phyloP scores from a whole-genome alignment of 2,888 invertebrate genomes.

The Rhyacophila evoluta region DNA sequence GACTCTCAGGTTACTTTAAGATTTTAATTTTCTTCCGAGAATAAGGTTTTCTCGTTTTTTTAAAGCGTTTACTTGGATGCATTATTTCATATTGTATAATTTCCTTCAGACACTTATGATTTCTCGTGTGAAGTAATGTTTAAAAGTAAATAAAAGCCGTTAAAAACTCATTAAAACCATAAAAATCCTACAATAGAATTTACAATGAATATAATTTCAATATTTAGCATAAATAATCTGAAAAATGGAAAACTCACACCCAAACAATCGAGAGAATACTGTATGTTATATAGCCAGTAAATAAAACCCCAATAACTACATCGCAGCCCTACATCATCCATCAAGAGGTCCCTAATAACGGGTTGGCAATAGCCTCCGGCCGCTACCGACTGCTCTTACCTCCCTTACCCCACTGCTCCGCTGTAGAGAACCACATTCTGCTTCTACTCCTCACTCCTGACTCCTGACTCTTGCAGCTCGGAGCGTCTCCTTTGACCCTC shows the following conservation, averaged over 20 bases:
- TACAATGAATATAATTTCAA: no score
- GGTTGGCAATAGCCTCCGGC: conserved; percentile 18
- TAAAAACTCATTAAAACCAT: no score
- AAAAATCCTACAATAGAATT: neutral
- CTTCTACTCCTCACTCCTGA: conserved; percentile 9
- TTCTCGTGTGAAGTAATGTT: no score
- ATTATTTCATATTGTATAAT: no score
- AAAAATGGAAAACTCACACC: no score
- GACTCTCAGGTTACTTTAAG: no score
- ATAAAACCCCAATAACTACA: neutral
- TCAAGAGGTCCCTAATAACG: conserved; percentile 21
- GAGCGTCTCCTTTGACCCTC: conserved; percentile 9
- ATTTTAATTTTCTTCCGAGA: no score
- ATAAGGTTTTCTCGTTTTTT: no score
- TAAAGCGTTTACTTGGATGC: no score
- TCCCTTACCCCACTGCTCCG: neutral
- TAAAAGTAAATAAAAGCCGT: no score
- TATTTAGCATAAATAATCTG: neutral
- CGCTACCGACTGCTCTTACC: neutral
- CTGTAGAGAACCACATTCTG: neutral
- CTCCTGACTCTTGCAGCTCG: conserved; percentile 26
- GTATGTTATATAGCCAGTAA: neutral
- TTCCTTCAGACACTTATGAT: no score
- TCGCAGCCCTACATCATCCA: neutral
- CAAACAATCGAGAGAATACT: no score